These are phyloP conservation scores for Turnix velox DNA, from an alignment of 2,113 vertebrate genomes.

Conservation along the genomic window DNA sequence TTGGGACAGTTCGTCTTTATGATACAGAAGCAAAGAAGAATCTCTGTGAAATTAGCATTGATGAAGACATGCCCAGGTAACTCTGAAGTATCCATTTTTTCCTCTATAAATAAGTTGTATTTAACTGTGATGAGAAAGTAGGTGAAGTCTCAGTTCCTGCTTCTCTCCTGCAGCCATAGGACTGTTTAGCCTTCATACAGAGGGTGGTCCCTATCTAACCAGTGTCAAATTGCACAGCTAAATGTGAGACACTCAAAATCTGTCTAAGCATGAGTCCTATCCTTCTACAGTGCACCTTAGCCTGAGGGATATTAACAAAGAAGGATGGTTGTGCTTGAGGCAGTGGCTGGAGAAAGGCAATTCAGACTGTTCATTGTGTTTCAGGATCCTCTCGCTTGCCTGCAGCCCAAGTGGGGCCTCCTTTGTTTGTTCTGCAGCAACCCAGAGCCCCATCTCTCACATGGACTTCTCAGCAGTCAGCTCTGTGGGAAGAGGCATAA, in stretches of 20 bases:
- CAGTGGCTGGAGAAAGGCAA: neutral
- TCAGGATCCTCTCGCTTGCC: slow-evolving; percentile 91
- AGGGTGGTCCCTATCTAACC: neutral
- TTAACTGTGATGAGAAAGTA: neutral
- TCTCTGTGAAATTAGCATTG: slow-evolving; percentile 91
- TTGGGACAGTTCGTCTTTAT: slow-evolving; percentile 91
- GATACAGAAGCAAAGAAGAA: slow-evolving; percentile 98
- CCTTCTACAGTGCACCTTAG: neutral
- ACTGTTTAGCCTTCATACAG: neutral
- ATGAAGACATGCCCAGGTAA: slow-evolving; percentile 90
- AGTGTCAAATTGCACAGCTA: neutral
- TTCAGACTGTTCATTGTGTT: slow-evolving; percentile 11
- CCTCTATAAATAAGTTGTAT: neutral
- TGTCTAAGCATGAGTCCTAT: neutral
- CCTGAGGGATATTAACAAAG: neutral
- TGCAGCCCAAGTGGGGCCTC: slow-evolving; percentile 93
- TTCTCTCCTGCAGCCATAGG: neutral
- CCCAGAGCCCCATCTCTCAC: slow-evolving; percentile 64
- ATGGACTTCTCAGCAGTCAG: slow-evolving; percentile 35
- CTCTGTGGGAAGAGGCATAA: slow-evolving; percentile 57
- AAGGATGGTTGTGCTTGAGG: accelerated
- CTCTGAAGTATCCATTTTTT: neutral
- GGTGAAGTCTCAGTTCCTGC: neutral
- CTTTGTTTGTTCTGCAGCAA: slow-evolving; percentile 92
- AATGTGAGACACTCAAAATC: neutral